Percentiles rank a stretch among this genome's conserved stretches.
Evolutionary conservation across 2,113 vertebrate species (phyloP).

Genomic region (Ammodytes marinus): DNA sequence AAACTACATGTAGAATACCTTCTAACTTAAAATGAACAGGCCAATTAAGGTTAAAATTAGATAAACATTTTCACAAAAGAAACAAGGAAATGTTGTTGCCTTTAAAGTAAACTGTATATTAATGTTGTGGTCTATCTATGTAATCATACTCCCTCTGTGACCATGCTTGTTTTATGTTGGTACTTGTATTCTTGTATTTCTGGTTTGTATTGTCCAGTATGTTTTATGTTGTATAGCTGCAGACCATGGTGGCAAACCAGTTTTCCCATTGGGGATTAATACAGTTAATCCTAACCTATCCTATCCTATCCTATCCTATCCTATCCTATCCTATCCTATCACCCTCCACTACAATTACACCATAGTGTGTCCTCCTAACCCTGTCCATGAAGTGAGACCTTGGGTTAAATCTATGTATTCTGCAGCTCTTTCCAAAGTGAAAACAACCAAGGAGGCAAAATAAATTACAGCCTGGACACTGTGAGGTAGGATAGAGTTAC

Average conservation of each 20-base stretch:
- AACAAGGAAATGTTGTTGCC: neutral
- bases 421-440: neutral
- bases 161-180: too few relatives aligned
- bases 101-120: neutral
- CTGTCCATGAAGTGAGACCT: neutral
- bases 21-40: neutral
- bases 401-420: neutral
- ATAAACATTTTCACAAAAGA: neutral
- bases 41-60: neutral
- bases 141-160: too few relatives aligned
- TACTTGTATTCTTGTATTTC: too few relatives aligned
- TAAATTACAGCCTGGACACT: neutral
- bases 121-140: too few relatives aligned
- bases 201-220: too few relatives aligned
- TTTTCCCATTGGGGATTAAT: too few relatives aligned
- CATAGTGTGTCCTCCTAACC: neutral
- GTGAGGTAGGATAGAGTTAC: neutral
- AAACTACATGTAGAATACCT: neutral
- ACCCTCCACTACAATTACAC: neutral
- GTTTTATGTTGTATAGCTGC: too few relatives aligned
- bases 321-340: neutral
- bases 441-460: neutral
- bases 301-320: neutral
- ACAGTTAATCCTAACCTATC: too few relatives aligned
- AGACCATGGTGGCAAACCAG: too few relatives aligned